phyloP scores from a whole-genome alignment of 2,113 vertebrate genomes.

The Catharus bicknelli region DNA sequence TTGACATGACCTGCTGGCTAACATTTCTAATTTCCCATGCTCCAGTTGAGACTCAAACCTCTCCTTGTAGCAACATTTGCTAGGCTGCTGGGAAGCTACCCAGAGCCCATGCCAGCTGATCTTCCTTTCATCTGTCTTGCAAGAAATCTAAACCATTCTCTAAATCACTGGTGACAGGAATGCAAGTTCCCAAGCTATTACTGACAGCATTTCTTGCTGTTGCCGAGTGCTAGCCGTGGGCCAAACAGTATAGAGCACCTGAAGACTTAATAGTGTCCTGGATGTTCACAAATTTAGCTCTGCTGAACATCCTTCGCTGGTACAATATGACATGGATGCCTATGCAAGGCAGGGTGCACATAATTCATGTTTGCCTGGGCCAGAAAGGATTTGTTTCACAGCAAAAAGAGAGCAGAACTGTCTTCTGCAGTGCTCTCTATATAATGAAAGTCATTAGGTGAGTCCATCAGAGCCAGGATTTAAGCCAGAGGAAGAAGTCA shows the following conservation, averaged over 20 bases:
- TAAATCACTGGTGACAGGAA: slow-evolving; percentile 17
- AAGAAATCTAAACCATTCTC: background rate
- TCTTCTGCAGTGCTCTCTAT: background rate
- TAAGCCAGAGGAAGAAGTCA: background rate
- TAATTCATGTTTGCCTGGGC: background rate
- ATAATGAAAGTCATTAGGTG: background rate
- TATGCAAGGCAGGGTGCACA: background rate
- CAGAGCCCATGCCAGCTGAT: background rate
- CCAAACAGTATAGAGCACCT: background rate
- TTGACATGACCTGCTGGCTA: background rate
- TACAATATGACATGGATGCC: background rate
- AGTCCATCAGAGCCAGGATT: background rate
- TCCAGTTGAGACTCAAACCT: background rate
- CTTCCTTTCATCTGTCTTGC: background rate
- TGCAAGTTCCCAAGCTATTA: slow-evolving; percentile 4
- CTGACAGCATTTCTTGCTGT: background rate
- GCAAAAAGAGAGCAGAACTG: background rate
- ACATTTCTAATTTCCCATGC: background rate
- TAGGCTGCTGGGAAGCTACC: background rate
- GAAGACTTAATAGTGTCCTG: background rate
- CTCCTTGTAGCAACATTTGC: background rate
- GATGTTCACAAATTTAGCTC: background rate
- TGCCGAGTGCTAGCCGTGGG: background rate
- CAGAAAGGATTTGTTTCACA: background rate
- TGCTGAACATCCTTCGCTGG: background rate